A percentile compares a stretch with the other conserved stretches of the same genome.
These are phyloP conservation scores for Centropyge bicolor DNA, from an alignment of 2,797 vertebrate species.

Conservation along the genomic window DNA sequence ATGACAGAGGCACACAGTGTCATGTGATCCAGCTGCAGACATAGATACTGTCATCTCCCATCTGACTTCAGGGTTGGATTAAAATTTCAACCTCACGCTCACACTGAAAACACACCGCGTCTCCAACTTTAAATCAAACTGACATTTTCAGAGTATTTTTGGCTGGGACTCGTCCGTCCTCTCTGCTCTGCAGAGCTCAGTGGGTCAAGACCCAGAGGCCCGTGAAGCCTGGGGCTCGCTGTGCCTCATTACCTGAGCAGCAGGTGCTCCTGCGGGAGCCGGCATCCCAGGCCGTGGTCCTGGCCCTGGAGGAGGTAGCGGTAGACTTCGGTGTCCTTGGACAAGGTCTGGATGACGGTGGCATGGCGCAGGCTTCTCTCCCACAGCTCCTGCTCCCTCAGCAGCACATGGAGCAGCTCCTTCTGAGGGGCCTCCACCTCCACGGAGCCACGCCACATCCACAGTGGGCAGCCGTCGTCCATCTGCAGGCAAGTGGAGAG, in stretches of 20 bases:
- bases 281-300: constrained; percentile 54
- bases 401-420: constrained; percentile 82
- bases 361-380: constrained; percentile 75
- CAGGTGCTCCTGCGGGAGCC: constrained; percentile 80
- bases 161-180: constrained; percentile 25
- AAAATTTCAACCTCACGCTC: constrained; percentile 20
- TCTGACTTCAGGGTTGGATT: constrained; percentile 44
- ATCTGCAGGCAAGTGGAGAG: constrained; percentile 64
- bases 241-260: constrained; percentile 84
- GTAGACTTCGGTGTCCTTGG: constrained; percentile 83
- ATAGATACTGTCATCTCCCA: constrained; percentile 34
- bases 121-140: constrained; percentile 19
- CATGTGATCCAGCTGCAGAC: constrained; percentile 6
- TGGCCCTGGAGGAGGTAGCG: constrained; percentile 75
- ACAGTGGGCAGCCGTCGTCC: constrained; percentile 80
- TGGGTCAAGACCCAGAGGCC: constrained; percentile 26
- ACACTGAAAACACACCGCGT: neutral
- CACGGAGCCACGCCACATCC: constrained; percentile 72
- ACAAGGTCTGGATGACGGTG: constrained; percentile 79
- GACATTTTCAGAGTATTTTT: constrained; percentile 18
- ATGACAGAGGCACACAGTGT: neutral
- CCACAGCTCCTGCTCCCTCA: constrained; percentile 84
- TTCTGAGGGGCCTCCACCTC: constrained; percentile 83
- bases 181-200: constrained; percentile 13
- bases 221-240: constrained; percentile 8